These are phyloP conservation scores for Chaenogobius annularis DNA, from an alignment of 2,113 vertebrate genomes.

Conservation along the genomic window DNA sequence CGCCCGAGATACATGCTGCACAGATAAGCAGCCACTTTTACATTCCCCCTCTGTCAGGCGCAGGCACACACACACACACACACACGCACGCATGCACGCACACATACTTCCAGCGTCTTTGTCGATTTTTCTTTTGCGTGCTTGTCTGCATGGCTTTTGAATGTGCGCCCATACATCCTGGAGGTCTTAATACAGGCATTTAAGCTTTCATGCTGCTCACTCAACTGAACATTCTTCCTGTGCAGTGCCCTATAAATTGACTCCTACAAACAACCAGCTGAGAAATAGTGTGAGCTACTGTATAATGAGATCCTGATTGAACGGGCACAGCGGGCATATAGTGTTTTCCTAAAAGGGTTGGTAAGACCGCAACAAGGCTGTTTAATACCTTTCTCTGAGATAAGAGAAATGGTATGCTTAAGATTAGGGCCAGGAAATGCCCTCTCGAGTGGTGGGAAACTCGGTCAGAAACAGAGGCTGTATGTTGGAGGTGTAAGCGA, in stretches of 20 bases:
- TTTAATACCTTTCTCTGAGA: conserved; percentile 63
- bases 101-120: conserved; percentile 40
- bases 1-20: conserved; percentile 58
- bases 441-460: conserved; percentile 68
- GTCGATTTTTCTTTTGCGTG: conserved; percentile 41
- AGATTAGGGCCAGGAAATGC: conserved; percentile 61
- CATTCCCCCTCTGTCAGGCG: conserved; percentile 31
- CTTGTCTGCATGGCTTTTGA: conserved; percentile 46
- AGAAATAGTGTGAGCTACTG: conserved; percentile 38
- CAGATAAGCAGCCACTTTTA: conserved; percentile 65
- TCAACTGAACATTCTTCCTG: conserved; percentile 50
- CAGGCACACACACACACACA: conserved; percentile 20
- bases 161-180: conserved; percentile 50
- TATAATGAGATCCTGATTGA: conserved; percentile 39
- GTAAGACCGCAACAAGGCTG: conserved; percentile 32
- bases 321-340: conserved; percentile 21
- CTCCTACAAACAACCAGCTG: conserved; percentile 36
- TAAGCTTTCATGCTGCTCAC: conserved; percentile 60
- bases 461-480: conserved; percentile 52
- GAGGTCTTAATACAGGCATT: conserved; percentile 61
- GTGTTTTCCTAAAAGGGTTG: conserved; percentile 22
- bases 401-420: conserved; percentile 55
- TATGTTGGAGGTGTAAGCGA: conserved; percentile 57
- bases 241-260: conserved; percentile 51
- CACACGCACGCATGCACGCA: conserved; percentile 20